Conservation (phyloP, 2,113 vertebrate species). For the Neodontobutis hainanensis region DNA sequence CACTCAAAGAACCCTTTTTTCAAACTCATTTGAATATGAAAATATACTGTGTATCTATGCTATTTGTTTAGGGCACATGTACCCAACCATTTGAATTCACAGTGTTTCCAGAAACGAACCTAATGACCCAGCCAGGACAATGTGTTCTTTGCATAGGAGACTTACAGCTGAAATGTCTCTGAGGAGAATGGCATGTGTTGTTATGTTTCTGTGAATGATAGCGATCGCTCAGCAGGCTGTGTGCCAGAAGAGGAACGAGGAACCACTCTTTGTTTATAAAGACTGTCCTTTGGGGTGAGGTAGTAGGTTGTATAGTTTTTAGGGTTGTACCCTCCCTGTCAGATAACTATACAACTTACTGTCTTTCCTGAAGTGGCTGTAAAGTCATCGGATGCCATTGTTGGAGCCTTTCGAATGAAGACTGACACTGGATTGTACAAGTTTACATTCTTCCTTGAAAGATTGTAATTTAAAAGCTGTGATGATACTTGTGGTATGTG, state of each 20-base stretch:
- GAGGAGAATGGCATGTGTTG: constrained; percentile 42
- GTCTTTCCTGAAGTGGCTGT: constrained; percentile 99
- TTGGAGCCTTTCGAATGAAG: constrained; percentile 27
- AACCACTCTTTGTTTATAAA: constrained; percentile 35
- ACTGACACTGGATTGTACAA: constrained; percentile 22
- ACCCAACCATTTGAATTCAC: constrained; percentile 57
- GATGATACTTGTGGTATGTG: neutral
- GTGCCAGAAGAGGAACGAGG: constrained; percentile 37
- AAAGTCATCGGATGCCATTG: constrained; percentile 73
- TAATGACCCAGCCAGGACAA: constrained; percentile 46
- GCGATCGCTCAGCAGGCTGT: constrained; percentile 49
- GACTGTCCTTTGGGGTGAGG: constrained; percentile 99
- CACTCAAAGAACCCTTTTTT: constrained; percentile 1
- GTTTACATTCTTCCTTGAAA: constrained; percentile 1
- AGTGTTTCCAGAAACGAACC: constrained; percentile 45
- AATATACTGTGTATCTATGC: constrained; percentile 20
- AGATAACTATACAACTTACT: constrained; percentile 99
- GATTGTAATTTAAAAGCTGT: neutral
- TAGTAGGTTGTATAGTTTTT: constrained; percentile 99
- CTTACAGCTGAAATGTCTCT: constrained; percentile 24
- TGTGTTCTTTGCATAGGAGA: constrained; percentile 35
- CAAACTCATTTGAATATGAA: constrained; percentile 47
- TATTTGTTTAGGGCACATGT: constrained; percentile 43
- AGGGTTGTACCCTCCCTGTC: constrained; percentile 93
- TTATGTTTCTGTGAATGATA: constrained; percentile 62